Percentiles rank a stretch among this genome's conserved stretches.
phyloP scores from a whole-genome alignment of 2,888 invertebrate genomes.

The Lysandra bellargus region DNA sequence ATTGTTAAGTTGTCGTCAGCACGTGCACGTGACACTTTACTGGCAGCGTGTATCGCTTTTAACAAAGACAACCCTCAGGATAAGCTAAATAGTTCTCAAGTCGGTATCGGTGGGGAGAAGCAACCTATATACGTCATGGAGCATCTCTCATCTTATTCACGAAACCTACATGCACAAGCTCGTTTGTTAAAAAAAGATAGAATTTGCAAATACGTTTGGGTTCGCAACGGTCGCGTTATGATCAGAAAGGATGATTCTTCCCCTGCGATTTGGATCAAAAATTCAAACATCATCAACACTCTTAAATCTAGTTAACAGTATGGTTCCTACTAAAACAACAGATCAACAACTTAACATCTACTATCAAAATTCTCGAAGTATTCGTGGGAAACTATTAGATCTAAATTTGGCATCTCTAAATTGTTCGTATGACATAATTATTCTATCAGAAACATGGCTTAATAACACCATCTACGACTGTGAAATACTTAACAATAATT shows the following conservation, averaged over 20 bases:
- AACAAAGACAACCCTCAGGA: background rate
- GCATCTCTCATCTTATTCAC: background rate
- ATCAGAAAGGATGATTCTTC: background rate
- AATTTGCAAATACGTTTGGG: background rate
- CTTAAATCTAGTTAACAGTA: background rate
- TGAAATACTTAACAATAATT: slow-evolving; percentile 1
- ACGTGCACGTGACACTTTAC: background rate
- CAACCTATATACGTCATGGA: background rate
- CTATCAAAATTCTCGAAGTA: background rate
- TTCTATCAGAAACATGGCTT: background rate
- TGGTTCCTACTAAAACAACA: background rate
- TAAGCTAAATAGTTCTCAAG: background rate
- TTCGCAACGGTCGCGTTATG: slow-evolving; percentile 2
- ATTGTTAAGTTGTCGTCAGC: background rate
- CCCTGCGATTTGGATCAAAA: background rate
- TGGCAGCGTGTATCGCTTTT: background rate
- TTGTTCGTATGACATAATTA: background rate
- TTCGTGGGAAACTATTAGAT: background rate
- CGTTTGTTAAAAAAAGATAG: background rate
- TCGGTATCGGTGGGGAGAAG: background rate
- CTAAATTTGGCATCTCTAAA: background rate
- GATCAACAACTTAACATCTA: background rate
- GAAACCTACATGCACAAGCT: background rate
- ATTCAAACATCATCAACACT: background rate
- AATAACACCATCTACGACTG: background rate